These are phyloP conservation scores for Dusona sp. DNA, from an alignment of 2,888 invertebrate genomes.

Conservation along the genomic window DNA sequence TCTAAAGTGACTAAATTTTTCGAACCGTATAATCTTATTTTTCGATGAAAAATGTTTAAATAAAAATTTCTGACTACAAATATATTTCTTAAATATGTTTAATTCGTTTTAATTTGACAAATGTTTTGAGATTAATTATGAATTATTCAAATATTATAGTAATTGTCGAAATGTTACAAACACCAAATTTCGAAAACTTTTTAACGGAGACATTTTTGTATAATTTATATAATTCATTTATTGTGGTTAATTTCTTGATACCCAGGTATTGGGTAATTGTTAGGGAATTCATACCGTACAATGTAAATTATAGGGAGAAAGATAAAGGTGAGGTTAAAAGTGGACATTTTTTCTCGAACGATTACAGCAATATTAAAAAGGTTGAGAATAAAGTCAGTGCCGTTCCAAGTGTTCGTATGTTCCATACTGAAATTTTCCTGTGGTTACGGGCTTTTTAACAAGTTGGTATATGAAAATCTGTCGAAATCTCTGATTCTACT, in stretches of 20 bases:
- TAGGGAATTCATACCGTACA: not conserved
- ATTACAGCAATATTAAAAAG: not conserved
- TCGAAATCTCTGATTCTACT: conserved; percentile 78
- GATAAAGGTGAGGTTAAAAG: not conserved
- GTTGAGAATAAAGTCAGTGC: not conserved
- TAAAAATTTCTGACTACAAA: no score
- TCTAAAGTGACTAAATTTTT: no score
- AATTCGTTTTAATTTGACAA: no score
- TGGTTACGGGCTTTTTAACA: conserved; percentile 74
- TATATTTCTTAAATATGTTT: no score
- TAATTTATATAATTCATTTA: no score
- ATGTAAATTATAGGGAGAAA: not conserved
- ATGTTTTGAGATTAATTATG: no score
- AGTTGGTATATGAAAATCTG: conserved; percentile 70
- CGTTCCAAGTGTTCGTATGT: not conserved
- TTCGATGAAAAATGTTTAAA: no score
- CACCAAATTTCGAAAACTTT: no score
- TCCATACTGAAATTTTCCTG: conserved; percentile 12
- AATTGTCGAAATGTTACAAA: no score
- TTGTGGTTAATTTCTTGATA: not conserved
- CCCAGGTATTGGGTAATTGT: not conserved
- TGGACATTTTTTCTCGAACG: not conserved
- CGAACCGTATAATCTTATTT: no score
- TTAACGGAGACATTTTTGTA: no score
- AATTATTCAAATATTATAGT: no score